Evolutionary conservation across 2,888 invertebrate species (phyloP).

Genomic region (Gymnosoma rotundatum): DNA sequence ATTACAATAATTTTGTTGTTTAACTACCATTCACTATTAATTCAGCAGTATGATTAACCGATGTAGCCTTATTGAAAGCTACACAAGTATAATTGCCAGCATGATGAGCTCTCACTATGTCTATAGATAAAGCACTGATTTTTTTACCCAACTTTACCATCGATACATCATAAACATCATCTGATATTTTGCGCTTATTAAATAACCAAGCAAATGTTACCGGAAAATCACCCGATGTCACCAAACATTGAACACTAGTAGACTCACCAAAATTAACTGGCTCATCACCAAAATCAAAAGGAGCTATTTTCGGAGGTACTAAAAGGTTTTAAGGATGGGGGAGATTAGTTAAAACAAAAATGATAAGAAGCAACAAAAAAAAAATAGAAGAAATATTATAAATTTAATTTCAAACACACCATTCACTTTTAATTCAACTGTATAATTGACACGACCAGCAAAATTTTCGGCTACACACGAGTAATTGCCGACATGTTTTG

Average conservation of each 20-base stretch:
- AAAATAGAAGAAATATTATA: conserved; percentile 25
- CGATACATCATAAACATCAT: conserved; percentile 83
- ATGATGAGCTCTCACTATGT: conserved; percentile 86
- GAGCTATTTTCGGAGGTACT: conserved; percentile 90
- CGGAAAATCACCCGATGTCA: conserved; percentile 86
- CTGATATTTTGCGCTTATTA: conserved; percentile 80
- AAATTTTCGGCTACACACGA: conserved; percentile 89
- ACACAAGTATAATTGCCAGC: conserved; percentile 89
- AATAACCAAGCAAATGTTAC: conserved; percentile 88
- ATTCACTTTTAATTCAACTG: conserved; percentile 88
- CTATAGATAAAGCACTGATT: conserved; percentile 87
- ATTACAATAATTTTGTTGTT: neutral
- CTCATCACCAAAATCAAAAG: conserved; percentile 87
- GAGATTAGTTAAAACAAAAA: neutral
- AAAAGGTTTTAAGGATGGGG: neutral
- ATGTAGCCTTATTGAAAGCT: conserved; percentile 86
- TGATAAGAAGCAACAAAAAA: conserved; percentile 32
- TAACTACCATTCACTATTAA: conserved; percentile 84
- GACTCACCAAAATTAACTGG: conserved; percentile 86
- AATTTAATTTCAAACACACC: conserved; percentile 83
- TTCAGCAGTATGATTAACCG: conserved; percentile 85
- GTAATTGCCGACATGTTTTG: conserved; percentile 89
- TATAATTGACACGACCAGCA: conserved; percentile 87
- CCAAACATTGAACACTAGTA: conserved; percentile 84
- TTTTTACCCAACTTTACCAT: conserved; percentile 84